Percentiles rank a stretch among this genome's conserved stretches.
These are phyloP conservation scores for Sylvia borin DNA, from an alignment of 2,797 vertebrate genomes.

Conservation along the genomic window DNA sequence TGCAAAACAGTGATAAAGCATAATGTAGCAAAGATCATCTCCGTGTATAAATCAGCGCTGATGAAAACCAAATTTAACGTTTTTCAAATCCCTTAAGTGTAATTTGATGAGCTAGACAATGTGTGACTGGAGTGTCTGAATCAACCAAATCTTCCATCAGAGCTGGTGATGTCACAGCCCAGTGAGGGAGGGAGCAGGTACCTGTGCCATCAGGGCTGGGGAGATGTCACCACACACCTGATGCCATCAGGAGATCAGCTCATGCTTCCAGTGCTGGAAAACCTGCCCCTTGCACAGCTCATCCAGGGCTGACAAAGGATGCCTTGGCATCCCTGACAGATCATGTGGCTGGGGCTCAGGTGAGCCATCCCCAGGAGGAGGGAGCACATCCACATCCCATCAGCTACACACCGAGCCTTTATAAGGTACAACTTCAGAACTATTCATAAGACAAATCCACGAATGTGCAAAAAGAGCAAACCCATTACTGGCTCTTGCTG, in stretches of 20 bases:
- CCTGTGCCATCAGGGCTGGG: neutral
- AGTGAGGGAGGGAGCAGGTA: neutral
- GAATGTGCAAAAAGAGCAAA: neutral
- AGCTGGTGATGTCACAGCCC: neutral
- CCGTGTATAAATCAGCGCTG: neutral
- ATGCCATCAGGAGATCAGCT: neutral
- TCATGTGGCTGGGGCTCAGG: neutral
- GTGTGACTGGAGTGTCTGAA: neutral
- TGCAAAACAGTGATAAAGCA: neutral
- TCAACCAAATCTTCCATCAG: neutral
- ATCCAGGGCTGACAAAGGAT: neutral
- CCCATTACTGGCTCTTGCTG: neutral
- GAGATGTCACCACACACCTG: neutral
- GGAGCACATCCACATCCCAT: neutral
- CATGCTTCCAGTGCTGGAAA: fast-evolving
- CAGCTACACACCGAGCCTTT: neutral
- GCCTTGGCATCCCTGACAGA: neutral
- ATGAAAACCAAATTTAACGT: neutral
- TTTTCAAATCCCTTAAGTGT: neutral
- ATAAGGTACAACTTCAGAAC: fast-evolving
- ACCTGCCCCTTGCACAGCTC: neutral
- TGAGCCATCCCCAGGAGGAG: neutral
- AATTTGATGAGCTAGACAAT: neutral
- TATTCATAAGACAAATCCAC: neutral
- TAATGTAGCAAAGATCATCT: neutral